Percentiles rank a stretch among this genome's conserved stretches.
These are phyloP conservation scores for Biston betularia DNA, from an alignment of 2,888 invertebrate genomes.

Conservation along the genomic window DNA sequence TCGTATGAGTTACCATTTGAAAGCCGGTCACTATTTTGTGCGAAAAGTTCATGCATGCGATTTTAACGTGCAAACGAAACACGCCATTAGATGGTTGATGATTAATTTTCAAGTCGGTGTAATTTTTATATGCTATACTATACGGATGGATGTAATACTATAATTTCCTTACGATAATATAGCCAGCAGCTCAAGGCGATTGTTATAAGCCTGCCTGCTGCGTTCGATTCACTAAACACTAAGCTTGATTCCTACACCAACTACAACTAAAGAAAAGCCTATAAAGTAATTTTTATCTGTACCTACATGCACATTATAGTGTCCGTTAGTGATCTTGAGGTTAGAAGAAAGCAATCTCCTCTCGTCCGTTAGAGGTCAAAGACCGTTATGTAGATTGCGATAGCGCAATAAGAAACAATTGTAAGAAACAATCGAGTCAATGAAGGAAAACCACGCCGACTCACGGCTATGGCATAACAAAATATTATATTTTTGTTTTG, in stretches of 20 bases:
- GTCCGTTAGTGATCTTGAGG: constrained; percentile 3
- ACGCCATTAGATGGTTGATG: too few relatives aligned
- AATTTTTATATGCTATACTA: too few relatives aligned
- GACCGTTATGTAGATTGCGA: constrained; percentile 26
- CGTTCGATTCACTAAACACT: background rate
- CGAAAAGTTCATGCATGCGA: too few relatives aligned
- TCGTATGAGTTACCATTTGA: too few relatives aligned
- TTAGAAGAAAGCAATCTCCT: constrained; percentile 9
- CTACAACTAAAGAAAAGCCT: too few relatives aligned
- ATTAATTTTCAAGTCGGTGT: too few relatives aligned
- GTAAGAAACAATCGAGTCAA: constrained; percentile 39
- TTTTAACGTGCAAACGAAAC: too few relatives aligned
- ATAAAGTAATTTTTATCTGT: background rate
- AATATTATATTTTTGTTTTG: constrained; percentile 1
- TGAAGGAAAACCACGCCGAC: constrained; percentile 25
- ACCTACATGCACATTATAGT: background rate
- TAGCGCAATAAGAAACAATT: constrained; percentile 38
- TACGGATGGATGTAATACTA: too few relatives aligned
- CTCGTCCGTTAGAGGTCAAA: constrained; percentile 31
- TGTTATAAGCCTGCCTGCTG: too few relatives aligned
- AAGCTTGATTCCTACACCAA: background rate
- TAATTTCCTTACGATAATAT: too few relatives aligned
- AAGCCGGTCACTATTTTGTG: too few relatives aligned
- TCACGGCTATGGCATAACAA: constrained; percentile 12
- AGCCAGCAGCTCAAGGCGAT: too few relatives aligned